Evolutionary conservation across 2,888 invertebrate species (phyloP), one percentile per base, ranked within the genome.

Genomic region (Globia sparganii): DNA sequence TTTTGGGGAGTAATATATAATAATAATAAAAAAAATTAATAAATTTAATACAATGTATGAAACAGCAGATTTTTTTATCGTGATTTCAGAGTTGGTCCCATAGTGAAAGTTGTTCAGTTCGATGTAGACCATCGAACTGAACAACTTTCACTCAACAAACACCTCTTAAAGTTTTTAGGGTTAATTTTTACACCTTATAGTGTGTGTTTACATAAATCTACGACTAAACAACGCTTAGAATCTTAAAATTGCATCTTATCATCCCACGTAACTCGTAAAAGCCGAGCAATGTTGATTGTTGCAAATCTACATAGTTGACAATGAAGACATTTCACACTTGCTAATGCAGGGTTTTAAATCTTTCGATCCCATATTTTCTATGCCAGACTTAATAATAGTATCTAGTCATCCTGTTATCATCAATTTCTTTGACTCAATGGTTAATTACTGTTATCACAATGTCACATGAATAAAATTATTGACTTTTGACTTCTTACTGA

Each of bases 401-500:
- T n/a, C n/a, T n/a, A 11, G 5, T 43, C 21, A 56, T 9, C 4
- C 15, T 43, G 8, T n/a, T 53, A 53, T 46, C 21, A 49, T 70
- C 21, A 49, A 49, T 49, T 59, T 28, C 8, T 34, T 53, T 76
- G 43, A 43, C 49, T 34, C 31, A 31, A 43, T 28, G 15, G 40
- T 71, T 59, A n/a, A 46, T 56, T 18, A 79, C 15, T n/a, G 34
- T 79, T 65, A 78, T 78, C 49, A 58, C 46, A 58, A 73, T 40
- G 56, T 73, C 64, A 81, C 64, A 74, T 25, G 13, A 46, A 49
- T 58, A 21, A 43, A 25, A 59, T 37, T 13, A 58, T 59, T 65
- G 77, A 77, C 77, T 59, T 77, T 82, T 82, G 83, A 77, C 77
- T 56, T 69, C 43, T 34, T 43, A 74, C 40, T 34, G 49, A 80